Evolutionary conservation across 1,140 invertebrate species (phyloP).

Genomic region (Mizuhopecten yessoensis): DNA sequence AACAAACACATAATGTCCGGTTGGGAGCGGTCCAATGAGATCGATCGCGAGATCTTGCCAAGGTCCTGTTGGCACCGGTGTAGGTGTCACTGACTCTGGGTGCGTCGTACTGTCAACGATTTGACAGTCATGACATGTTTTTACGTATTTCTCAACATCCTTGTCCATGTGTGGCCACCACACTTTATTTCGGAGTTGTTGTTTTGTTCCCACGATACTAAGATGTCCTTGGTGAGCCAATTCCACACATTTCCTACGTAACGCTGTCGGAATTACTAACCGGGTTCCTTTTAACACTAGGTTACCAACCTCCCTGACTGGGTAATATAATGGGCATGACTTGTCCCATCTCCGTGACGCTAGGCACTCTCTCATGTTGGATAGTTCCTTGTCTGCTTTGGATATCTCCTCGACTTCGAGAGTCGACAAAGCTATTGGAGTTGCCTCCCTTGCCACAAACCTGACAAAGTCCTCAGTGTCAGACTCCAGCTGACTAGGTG

Average conservation of each 20-base stretch:
- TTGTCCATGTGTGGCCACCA: slow-evolving; percentile 66
- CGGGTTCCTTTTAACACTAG: slow-evolving; percentile 59
- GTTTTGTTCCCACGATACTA: slow-evolving; percentile 62
- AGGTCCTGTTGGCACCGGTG: slow-evolving; percentile 55
- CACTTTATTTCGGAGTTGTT: slow-evolving; percentile 62
- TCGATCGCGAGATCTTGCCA: slow-evolving; percentile 66
- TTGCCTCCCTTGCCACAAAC: slow-evolving; percentile 51
- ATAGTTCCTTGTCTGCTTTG: slow-evolving; percentile 41
- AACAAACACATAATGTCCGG: slow-evolving; percentile 62
- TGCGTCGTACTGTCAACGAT: slow-evolving; percentile 51
- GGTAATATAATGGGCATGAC: slow-evolving; percentile 42
- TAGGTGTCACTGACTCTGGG: slow-evolving; percentile 59
- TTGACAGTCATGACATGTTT: slow-evolving; percentile 64
- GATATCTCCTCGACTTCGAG: slow-evolving; percentile 40
- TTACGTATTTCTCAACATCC: slow-evolving; percentile 58
- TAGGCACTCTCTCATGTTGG: background rate
- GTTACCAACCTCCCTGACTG: slow-evolving; percentile 53
- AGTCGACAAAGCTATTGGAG: slow-evolving; percentile 53
- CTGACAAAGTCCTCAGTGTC: slow-evolving; percentile 40
- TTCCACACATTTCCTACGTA: slow-evolving; percentile 43
- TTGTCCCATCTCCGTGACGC: slow-evolving; percentile 8
- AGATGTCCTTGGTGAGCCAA: slow-evolving; percentile 63
- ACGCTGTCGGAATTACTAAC: slow-evolving; percentile 55
- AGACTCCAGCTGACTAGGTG: background rate
- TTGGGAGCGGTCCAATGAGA: slow-evolving; percentile 64